Percentiles rank a stretch among this genome's conserved stretches.
phyloP scores from a whole-genome alignment of 2,797 vertebrate genomes.

The Mastacembelus armatus region DNA sequence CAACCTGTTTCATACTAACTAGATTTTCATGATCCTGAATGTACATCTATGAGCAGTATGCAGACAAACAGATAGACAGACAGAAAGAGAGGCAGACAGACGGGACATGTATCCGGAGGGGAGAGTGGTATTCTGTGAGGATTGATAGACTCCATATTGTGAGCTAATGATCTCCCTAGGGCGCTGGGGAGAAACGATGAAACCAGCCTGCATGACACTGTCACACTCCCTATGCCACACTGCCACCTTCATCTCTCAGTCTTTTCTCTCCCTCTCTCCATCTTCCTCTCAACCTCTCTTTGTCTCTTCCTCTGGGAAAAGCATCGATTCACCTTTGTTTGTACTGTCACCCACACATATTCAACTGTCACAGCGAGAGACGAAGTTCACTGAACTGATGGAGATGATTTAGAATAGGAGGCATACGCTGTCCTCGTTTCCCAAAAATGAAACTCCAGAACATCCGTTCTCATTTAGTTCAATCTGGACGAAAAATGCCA shows the following conservation, averaged over 20 bases:
- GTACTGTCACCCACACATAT: constrained; percentile 78
- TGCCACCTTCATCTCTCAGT: constrained; percentile 74
- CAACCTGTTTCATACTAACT: constrained; percentile 48
- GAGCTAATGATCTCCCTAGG: constrained; percentile 84
- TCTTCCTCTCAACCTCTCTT: constrained; percentile 67
- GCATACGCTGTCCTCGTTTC: constrained; percentile 58
- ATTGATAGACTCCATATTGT: constrained; percentile 84
- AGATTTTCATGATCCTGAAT: constrained; percentile 55
- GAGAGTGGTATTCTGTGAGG: constrained; percentile 76
- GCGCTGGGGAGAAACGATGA: constrained; percentile 75
- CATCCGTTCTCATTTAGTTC: constrained; percentile 68
- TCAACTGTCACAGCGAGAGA: constrained; percentile 69
- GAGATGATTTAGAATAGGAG: constrained; percentile 65
- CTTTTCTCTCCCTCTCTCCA: constrained; percentile 47
- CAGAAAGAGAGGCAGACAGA: constrained; percentile 63
- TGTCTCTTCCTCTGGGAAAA: constrained; percentile 68
- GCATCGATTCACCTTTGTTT: constrained; percentile 81
- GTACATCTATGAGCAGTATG: constrained; percentile 40
- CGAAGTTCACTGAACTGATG: constrained; percentile 58
- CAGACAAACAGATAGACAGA: constrained; percentile 60
- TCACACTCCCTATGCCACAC: constrained; percentile 76
- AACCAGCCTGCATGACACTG: constrained; percentile 80
- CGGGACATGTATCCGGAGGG: constrained; percentile 73
- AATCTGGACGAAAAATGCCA: constrained; percentile 53
- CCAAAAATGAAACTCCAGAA: constrained; percentile 54